Conservation (phyloP, 2,797 vertebrate species). For the Psittacula echo region DNA sequence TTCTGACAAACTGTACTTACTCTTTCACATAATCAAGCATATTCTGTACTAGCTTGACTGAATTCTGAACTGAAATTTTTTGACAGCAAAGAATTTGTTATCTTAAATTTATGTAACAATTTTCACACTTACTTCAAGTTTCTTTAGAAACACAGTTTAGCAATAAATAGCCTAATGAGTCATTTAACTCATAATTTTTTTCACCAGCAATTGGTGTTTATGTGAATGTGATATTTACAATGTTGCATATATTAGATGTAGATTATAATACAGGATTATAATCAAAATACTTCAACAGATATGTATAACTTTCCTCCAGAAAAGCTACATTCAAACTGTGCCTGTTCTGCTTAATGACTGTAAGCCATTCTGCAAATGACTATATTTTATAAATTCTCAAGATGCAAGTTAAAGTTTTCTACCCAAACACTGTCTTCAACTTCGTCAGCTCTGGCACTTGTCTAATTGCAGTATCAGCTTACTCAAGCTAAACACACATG, state of each 20-base stretch:
- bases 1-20: background rate
- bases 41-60: background rate
- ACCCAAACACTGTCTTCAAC: background rate
- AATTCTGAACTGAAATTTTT: background rate
- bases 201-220: background rate
- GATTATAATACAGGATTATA: background rate
- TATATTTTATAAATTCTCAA: background rate
- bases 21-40: background rate
- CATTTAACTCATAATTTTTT: background rate
- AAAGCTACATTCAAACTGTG: background rate
- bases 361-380: background rate
- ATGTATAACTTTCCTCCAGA: background rate
- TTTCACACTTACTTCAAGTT: background rate
- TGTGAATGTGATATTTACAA: background rate
- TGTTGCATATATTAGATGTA: background rate
- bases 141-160: background rate
- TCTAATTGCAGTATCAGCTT: background rate
- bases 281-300: background rate
- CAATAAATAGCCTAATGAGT: background rate
- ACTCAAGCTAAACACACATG: background rate
- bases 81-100: background rate
- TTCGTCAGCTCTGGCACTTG: background rate
- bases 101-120: background rate
- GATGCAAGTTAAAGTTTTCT: background rate
- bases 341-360: background rate